Base-by-base conservation (phyloP, 2,113 vertebrate species). In the Caranx melampygus region DNA sequence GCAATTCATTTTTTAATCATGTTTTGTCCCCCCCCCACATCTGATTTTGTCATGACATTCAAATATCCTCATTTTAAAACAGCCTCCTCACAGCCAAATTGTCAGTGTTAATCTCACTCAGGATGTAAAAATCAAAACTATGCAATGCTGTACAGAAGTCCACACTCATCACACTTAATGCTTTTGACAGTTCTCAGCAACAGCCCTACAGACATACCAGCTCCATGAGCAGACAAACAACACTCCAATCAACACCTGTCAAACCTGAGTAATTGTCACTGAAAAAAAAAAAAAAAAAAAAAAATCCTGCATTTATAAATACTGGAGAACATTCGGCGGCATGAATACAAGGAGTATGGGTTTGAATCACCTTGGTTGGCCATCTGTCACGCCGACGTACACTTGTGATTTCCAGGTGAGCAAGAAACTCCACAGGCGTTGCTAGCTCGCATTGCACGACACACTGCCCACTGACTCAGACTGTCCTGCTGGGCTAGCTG, bases 311-410 rank as follows among this genome's bases (percentile, higher is more conserved):
- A 1, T 54, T 59, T 12, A 16, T 21, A 68, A 71, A 40, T 11
- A 20, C 34, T 15, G 64, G 9, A 65, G 69, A 60, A 44, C 49
- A 33, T 67, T 67, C 8, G 37, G 71, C 37, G 37, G 42, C 47
- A 59, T 14, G 14, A 35, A 59, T 8, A 45, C 69, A 21, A 47
- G 16, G 37, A 69, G 15, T 35, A 31, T 42, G 20, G 47, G 60
- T 81, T 70, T 82, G 82, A 65, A 82, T 88, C 84, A 85, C 80
- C 86, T 86, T 83, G 86, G 88, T 75, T 51, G 59, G 65, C 85
- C 84, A 86, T 89, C 87, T 88, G 91, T 88, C 89, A 86, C 59
- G 31, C 68, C 58, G 83, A 80, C 81, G 71, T 75, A 44, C 69
- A 20, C 81, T 58, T 21, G 60, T 63, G 74, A 58, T 68, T 78